A percentile compares a stretch with the other conserved stretches of the same genome.
Evolutionary conservation across 37 sponge, comb jelly and placozoan species (phyloP).

Genomic region (Crambe crambe): DNA sequence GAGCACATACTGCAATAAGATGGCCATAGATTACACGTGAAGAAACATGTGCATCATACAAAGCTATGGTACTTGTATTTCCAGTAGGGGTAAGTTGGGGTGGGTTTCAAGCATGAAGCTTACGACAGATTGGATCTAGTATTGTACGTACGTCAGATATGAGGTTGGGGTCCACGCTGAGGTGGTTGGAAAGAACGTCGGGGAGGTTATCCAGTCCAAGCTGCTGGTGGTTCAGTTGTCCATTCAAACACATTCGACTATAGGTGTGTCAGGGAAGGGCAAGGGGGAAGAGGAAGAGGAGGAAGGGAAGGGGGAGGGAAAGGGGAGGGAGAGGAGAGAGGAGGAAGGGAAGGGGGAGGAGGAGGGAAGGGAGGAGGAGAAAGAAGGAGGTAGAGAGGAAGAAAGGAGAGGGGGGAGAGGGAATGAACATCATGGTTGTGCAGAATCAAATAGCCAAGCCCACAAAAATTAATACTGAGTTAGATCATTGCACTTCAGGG

Average conservation of each 20-base stretch:
- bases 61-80: not conserved
- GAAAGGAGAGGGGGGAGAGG: constrained; percentile 1
- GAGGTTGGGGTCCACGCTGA: constrained; percentile 58
- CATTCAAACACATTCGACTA: constrained; percentile 21
- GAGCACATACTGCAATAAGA: constrained; percentile 32
- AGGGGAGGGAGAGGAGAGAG: not conserved
- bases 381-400: constrained; percentile 1
- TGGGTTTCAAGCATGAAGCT: not conserved
- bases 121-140: no score
- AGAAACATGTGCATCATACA: not conserved
- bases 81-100: no score
- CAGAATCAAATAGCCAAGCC: no score
- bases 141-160: constrained; percentile 50
- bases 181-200: constrained; percentile 32
- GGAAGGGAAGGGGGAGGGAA: not conserved
- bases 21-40: not conserved
- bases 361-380: not conserved
- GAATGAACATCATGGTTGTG: no score
- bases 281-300: not conserved
- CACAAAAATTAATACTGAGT: no score
- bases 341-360: not conserved
- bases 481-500: no score
- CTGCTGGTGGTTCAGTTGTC: constrained; percentile 50
- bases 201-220: constrained; percentile 50
- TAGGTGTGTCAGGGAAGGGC: no score